Conservation (phyloP, 2,113 vertebrate species). For the Oreochromis spilurus region DNA sequence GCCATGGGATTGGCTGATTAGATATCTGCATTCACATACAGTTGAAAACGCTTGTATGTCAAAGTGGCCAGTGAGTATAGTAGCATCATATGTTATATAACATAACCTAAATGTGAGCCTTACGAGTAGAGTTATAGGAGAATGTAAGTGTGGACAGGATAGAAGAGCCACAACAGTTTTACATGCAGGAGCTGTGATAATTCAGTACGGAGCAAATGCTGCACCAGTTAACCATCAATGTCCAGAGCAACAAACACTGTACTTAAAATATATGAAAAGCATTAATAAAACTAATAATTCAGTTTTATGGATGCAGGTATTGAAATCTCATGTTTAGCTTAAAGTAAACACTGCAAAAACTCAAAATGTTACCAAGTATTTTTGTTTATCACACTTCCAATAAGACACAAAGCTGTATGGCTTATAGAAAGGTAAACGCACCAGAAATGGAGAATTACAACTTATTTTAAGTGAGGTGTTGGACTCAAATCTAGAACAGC, state of each 20-base stretch:
- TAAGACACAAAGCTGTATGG: neutral
- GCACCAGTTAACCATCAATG: neutral
- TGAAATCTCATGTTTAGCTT: neutral
- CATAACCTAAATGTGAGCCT: neutral
- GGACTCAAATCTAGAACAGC: neutral
- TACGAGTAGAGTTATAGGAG: too few relatives aligned
- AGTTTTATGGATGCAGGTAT: neutral
- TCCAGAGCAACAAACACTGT: neutral
- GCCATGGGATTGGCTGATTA: neutral
- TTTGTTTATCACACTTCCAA: neutral
- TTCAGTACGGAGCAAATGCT: neutral
- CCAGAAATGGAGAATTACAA: neutral
- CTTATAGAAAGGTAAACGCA: neutral
- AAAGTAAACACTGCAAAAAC: neutral
- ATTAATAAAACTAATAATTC: neutral
- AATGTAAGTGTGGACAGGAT: too few relatives aligned
- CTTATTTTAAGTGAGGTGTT: neutral
- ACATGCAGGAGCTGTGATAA: neutral
- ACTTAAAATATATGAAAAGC: neutral
- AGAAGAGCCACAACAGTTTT: neutral
- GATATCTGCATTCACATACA: neutral
- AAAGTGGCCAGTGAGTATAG: neutral
- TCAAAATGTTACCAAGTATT: neutral
- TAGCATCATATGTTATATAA: neutral
- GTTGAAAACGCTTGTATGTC: neutral